phyloP scores from a whole-genome alignment of 2,888 invertebrate genomes.

The Trachelus stipa region DNA sequence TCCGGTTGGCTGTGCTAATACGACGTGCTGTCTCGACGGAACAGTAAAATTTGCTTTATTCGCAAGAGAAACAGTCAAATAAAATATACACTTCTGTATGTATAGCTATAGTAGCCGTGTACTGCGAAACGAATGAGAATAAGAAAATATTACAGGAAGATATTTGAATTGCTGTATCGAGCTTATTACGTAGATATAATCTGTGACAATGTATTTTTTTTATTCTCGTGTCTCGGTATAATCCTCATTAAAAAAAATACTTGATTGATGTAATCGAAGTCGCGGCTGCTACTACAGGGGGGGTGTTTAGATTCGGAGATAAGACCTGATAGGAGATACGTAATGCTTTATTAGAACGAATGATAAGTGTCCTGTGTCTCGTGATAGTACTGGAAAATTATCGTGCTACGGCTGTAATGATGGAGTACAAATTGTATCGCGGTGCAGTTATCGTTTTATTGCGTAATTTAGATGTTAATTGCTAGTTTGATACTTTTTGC shows the following conservation, averaged over 20 bases:
- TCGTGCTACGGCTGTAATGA: neutral
- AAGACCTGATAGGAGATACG: neutral
- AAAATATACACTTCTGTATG: neutral
- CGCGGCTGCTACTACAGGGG: neutral
- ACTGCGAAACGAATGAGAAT: neutral
- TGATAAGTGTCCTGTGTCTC: neutral
- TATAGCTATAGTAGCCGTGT: neutral
- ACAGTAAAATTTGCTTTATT: neutral
- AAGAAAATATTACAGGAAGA: neutral
- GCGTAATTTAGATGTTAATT: neutral
- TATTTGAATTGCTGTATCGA: neutral
- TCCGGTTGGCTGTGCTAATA: neutral
- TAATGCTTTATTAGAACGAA: neutral
- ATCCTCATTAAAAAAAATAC: constrained; percentile 7
- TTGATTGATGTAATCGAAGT: neutral
- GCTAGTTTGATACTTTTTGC: neutral
- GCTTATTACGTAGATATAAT: constrained; percentile 26
- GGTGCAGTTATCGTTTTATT: neutral
- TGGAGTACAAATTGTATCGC: constrained; percentile 1
- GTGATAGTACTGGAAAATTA: neutral
- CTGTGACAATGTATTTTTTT: neutral
- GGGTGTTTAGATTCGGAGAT: neutral
- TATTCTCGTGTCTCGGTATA: neutral
- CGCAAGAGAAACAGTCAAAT: neutral
- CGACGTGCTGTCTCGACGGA: neutral